A percentile compares a stretch with the other conserved stretches of the same genome.
Evolutionary conservation across 30 jellyfish, hydroid and myxozoan genomes (phyloP).

Genomic region (Aurelia aurita complex sp. Pacific): DNA sequence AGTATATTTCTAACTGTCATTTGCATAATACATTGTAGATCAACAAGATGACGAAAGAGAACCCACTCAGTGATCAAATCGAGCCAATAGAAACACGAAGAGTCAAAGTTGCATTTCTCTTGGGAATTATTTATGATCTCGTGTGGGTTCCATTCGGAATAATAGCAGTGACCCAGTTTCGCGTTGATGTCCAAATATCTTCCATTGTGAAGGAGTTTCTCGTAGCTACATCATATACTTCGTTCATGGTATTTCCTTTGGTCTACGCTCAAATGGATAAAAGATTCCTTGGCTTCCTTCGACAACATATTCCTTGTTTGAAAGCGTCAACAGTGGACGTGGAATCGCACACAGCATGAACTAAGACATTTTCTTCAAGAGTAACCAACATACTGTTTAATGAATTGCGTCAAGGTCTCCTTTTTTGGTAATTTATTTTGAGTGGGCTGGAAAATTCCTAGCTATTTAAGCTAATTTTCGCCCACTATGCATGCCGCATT

Average conservation of each 20-base stretch:
- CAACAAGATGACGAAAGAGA: neutral
- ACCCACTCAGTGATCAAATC: slow-evolving; percentile 1
- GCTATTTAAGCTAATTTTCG: too few species aligned
- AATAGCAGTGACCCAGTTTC: neutral
- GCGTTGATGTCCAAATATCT: neutral
- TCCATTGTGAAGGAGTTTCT: slow-evolving; percentile 11
- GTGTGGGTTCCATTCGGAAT: slow-evolving; percentile 15
- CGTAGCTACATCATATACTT: neutral
- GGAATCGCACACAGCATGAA: too few species aligned
- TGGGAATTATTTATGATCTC: neutral
- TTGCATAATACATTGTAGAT: neutral
- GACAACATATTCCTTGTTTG: neutral
- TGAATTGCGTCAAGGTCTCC: too few species aligned
- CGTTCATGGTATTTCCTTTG: slow-evolving; percentile 1
- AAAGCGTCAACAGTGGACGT: neutral
- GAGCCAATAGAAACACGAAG: slow-evolving; percentile 1
- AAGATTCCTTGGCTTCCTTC: neutral
- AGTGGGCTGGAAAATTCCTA: too few species aligned
- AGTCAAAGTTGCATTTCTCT: slow-evolving; percentile 8
- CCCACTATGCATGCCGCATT: too few species aligned
- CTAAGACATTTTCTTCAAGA: too few species aligned
- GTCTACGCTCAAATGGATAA: slow-evolving; percentile 2
- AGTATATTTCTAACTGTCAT: too few species aligned
- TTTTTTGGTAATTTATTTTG: too few species aligned
- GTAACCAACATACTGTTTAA: too few species aligned